These are phyloP conservation scores for Pterostichus madidus DNA, from an alignment of 2,888 invertebrate genomes.

Conservation along the genomic window DNA sequence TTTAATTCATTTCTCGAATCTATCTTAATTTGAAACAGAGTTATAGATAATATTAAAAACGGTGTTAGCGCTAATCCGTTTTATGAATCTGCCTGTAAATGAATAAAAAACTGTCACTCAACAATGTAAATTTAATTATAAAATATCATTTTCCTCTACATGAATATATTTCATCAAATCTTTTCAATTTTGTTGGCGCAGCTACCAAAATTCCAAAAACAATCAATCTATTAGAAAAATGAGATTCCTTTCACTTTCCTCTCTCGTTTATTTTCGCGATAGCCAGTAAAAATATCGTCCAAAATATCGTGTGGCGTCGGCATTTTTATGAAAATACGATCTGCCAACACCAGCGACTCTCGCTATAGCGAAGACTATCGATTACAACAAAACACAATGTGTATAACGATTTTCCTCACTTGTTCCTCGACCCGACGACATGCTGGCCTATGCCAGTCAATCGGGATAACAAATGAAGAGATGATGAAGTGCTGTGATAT, in stretches of 20 bases:
- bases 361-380: conserved; percentile 33
- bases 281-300: neutral
- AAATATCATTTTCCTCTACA: too few relatives aligned
- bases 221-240: conserved; percentile 31
- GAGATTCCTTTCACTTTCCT: conserved; percentile 15
- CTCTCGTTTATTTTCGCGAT: conserved; percentile 18
- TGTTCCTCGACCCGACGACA: conserved; percentile 16
- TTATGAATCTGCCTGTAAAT: too few relatives aligned
- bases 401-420: conserved; percentile 3
- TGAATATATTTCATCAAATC: too few relatives aligned
- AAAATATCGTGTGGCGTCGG: conserved; percentile 11
- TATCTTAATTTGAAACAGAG: too few relatives aligned
- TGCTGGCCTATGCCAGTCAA: conserved; percentile 6
- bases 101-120: too few relatives aligned
- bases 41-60: too few relatives aligned
- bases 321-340: conserved; percentile 42
- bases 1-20: too few relatives aligned
- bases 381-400: conserved; percentile 48
- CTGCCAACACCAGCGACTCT: conserved; percentile 17
- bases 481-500: conserved; percentile 32
- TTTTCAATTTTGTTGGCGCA: neutral
- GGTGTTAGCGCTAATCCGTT: too few relatives aligned
- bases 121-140: too few relatives aligned
- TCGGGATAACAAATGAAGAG: conserved; percentile 26
- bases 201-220: conserved; percentile 14